phyloP scores from a whole-genome alignment of 2,888 invertebrate genomes.

The Cerastoderma edule region DNA sequence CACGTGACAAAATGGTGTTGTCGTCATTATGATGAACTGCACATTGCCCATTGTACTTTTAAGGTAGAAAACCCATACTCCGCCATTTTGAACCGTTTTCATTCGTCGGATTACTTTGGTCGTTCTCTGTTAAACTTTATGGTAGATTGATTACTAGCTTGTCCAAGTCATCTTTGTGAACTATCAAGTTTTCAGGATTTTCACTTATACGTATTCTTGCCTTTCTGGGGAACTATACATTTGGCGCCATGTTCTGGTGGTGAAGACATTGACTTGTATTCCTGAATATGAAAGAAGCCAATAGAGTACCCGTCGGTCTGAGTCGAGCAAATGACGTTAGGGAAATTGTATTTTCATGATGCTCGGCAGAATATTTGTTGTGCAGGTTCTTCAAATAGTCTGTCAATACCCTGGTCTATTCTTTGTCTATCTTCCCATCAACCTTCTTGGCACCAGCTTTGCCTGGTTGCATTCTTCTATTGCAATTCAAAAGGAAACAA shows the following conservation, averaged over 20 bases:
- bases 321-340: conserved; percentile 30
- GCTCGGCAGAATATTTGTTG: background rate
- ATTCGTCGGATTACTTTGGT: too few relatives aligned
- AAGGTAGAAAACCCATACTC: too few relatives aligned
- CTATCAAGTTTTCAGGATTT: conserved; percentile 47
- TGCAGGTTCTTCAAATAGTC: conserved; percentile 43
- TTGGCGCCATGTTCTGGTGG: conserved; percentile 47
- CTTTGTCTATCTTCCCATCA: conserved; percentile 2
- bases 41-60: too few relatives aligned
- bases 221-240: conserved; percentile 21
- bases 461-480: conserved; percentile 47
- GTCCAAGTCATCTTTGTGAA: conserved; percentile 22
- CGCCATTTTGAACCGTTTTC: too few relatives aligned
- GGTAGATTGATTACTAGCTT: conserved; percentile 25
- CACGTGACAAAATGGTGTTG: too few relatives aligned
- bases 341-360: conserved; percentile 25
- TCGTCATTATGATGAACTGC: too few relatives aligned
- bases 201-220: conserved; percentile 26
- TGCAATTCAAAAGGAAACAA: conserved; percentile 52
- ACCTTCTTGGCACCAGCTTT: conserved; percentile 44
- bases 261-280: conserved; percentile 49
- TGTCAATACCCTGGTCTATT: conserved; percentile 44
- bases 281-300: conserved; percentile 34
- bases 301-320: conserved; percentile 30
- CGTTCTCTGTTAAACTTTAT: too few relatives aligned